Conservation (phyloP, 2,113 vertebrate species). For the Pimephales promelas region DNA sequence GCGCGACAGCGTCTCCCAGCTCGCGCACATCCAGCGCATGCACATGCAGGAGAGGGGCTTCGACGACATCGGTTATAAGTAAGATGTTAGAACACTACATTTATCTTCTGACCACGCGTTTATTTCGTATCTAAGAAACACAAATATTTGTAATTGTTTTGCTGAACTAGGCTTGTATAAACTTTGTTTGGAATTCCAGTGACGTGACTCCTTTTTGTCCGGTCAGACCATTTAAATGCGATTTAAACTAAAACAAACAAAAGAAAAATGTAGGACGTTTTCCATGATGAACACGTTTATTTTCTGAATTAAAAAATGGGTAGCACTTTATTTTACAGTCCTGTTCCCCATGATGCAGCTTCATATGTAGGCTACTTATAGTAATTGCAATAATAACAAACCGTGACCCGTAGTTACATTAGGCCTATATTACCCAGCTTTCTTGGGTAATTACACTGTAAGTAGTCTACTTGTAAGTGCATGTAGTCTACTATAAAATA, state of each 20-base stretch:
- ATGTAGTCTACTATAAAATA: no score
- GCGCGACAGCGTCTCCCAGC: constrained; percentile 41
- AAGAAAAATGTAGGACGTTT: neutral
- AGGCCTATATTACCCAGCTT: no score
- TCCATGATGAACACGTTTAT: neutral
- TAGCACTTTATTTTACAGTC: no score
- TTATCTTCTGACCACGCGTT: neutral
- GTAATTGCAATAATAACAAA: no score
- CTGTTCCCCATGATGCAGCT: no score
- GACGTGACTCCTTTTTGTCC: neutral
- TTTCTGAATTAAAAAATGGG: no score
- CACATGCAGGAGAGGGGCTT: constrained; percentile 69
- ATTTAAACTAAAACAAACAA: neutral
- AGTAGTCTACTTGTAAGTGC: no score
- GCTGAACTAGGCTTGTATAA: neutral
- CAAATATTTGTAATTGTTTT: neutral
- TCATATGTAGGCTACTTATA: no score
- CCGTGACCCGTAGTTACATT: no score
- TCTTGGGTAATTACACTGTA: no score
- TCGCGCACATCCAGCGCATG: constrained; percentile 65
- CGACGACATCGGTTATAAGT: constrained; percentile 81
- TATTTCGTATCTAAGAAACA: neutral
- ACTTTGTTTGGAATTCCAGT: neutral
- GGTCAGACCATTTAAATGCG: no score
- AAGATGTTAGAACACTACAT: constrained; percentile 47